phyloP scores from a whole-genome alignment of 2,888 invertebrate genomes.

The Neoscelio sp. region DNA sequence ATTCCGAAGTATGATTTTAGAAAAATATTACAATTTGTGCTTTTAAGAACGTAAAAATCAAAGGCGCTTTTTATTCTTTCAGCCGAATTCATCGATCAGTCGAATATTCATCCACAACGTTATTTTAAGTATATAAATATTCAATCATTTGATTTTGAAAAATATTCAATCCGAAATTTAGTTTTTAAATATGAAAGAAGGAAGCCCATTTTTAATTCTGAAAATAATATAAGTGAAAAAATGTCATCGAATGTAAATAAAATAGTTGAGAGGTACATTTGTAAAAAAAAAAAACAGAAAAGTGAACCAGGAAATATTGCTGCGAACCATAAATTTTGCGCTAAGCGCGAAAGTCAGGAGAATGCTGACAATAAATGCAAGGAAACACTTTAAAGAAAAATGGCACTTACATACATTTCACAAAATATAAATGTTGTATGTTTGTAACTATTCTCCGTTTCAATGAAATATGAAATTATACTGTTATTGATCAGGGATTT shows the following conservation, averaged over 20 bases:
- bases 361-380: slow-evolving; percentile 78
- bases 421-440: slow-evolving; percentile 62
- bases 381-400: slow-evolving; percentile 42
- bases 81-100: not conserved
- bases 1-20: not conserved
- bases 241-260: slow-evolving; percentile 67
- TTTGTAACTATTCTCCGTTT: slow-evolving; percentile 37
- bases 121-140: too few species aligned
- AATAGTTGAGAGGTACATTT: slow-evolving; percentile 40
- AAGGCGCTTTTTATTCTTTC: not conserved
- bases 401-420: slow-evolving; percentile 53
- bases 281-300: slow-evolving; percentile 47
- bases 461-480: slow-evolving; percentile 6
- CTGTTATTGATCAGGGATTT: too few species aligned
- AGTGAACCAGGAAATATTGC: slow-evolving; percentile 30
- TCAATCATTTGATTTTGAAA: not conserved
- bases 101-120: not conserved
- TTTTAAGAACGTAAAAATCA: not conserved
- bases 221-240: slow-evolving; percentile 36
- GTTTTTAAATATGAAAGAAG: not conserved
- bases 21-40: not conserved
- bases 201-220: not conserved
- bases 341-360: slow-evolving; percentile 74
- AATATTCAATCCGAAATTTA: not conserved
- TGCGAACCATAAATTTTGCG: slow-evolving; percentile 50